Evolutionary conservation across 1,140 invertebrate species (phyloP).

Genomic region (Leucophenga varia): DNA sequence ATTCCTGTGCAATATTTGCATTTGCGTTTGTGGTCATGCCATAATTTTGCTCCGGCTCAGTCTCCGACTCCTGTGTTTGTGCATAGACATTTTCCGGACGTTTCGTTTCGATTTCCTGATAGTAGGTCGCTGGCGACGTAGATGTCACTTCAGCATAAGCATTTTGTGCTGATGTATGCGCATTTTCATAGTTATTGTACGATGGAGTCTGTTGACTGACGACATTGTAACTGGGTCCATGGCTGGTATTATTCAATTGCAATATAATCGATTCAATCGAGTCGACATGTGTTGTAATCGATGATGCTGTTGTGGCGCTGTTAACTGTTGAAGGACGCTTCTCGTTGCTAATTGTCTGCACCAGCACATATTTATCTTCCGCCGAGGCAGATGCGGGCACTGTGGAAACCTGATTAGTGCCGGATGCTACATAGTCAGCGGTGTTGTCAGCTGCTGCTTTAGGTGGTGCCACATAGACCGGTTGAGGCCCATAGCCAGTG

Average conservation of each 20-base stretch:
- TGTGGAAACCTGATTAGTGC: constrained; percentile 15
- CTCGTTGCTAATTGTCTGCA: constrained; percentile 41
- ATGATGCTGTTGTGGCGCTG: constrained; percentile 38
- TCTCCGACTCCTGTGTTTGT: constrained; percentile 12
- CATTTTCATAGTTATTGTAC: constrained; percentile 22
- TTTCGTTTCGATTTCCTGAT: constrained; percentile 20
- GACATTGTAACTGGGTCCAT: constrained; percentile 53
- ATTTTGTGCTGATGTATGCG: constrained; percentile 1
- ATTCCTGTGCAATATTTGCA: constrained; percentile 7
- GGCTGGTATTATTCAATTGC: constrained; percentile 66
- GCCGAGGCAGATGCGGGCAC: constrained; percentile 4
- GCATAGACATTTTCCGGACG: constrained; percentile 4
- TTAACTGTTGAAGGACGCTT: constrained; percentile 4
- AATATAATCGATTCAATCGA: constrained; percentile 67
- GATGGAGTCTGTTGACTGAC: constrained; percentile 42
- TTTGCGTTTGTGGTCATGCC: constrained; percentile 30
- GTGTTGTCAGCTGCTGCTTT: constrained; percentile 7
- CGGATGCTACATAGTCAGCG: too few species aligned
- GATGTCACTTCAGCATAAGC: constrained; percentile 7
- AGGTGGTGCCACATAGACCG: constrained; percentile 39
- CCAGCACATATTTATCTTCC: constrained; percentile 41
- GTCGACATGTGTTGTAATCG: constrained; percentile 58
- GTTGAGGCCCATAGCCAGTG: constrained; percentile 49
- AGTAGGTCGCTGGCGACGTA: constrained; percentile 17
- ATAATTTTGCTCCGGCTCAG: constrained; percentile 23